Percentiles rank a stretch among this genome's conserved stretches.
Conservation (phyloP, 2,797 vertebrate species). For the Sebastes oblongus region DNA sequence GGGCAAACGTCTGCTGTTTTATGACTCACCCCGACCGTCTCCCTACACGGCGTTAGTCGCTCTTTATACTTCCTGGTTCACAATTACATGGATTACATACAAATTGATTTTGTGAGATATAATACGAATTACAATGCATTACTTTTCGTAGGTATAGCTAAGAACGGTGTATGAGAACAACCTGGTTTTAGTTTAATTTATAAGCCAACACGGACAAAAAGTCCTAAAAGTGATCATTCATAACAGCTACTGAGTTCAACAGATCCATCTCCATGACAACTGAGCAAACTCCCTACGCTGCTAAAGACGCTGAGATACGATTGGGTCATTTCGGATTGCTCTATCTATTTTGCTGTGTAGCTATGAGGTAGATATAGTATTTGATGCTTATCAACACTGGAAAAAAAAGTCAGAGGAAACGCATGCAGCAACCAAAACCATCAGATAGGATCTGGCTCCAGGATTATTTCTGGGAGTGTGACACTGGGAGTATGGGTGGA, state of each 20-base stretch:
- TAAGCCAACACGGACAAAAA: background rate
- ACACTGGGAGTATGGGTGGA: conserved; percentile 28
- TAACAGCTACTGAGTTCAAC: background rate
- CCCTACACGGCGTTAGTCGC: too few species aligned
- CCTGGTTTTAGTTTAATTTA: background rate
- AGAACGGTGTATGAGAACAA: too few species aligned
- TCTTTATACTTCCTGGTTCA: background rate
- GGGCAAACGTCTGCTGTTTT: too few species aligned
- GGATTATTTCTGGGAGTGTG: conserved; percentile 21
- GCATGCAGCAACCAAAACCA: conserved; percentile 16
- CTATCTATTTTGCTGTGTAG: background rate
- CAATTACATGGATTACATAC: background rate
- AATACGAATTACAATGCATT: background rate
- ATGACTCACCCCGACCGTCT: too few species aligned
- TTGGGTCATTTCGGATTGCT: background rate
- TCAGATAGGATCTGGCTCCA: conserved; percentile 42
- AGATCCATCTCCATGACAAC: background rate
- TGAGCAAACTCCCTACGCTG: background rate
- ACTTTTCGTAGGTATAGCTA: background rate
- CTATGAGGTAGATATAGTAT: conserved; percentile 7
- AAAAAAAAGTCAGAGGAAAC: conserved; percentile 7
- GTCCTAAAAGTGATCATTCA: background rate
- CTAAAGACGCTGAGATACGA: background rate
- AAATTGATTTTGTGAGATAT: background rate
- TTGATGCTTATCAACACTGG: conserved; percentile 36